These are phyloP conservation scores for Dasyprocta punctata DNA, from an alignment of 2,113 vertebrate species.

Conservation along the genomic window DNA sequence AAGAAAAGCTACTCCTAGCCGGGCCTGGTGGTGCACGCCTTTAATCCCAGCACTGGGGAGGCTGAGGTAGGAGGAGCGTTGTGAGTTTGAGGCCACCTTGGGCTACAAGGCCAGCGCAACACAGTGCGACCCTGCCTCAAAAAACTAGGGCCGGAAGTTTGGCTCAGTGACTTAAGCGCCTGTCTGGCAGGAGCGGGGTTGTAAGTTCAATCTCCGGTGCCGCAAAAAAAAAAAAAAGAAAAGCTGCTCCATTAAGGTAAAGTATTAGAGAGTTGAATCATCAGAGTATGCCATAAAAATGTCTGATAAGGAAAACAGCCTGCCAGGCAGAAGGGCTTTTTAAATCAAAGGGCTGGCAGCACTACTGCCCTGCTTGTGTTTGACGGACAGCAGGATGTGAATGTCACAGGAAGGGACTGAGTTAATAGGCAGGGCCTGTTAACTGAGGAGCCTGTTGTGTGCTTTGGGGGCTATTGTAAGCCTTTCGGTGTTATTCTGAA, in stretches of 20 bases:
- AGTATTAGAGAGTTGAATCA: background rate
- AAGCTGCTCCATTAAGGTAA: background rate
- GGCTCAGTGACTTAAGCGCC: too few species aligned
- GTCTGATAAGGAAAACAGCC: background rate
- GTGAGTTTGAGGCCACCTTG: too few species aligned
- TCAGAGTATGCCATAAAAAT: background rate
- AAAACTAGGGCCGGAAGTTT: too few species aligned
- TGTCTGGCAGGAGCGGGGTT: too few species aligned
- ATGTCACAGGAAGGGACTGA: background rate
- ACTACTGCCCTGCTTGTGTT: background rate
- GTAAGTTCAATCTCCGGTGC: too few species aligned
- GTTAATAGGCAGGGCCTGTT: background rate
- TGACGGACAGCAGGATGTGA: background rate
- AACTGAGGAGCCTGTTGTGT: background rate
- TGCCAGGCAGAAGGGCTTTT: background rate
- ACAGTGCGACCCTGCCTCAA: too few species aligned
- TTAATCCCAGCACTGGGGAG: too few species aligned
- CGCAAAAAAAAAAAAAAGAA: too few species aligned
- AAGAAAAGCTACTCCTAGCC: too few species aligned
- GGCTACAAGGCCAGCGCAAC: too few species aligned
- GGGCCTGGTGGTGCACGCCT: too few species aligned
- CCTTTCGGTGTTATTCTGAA: conserved; percentile 23
- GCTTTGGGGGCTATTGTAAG: background rate
- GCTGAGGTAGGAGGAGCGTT: too few species aligned
- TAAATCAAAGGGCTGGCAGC: background rate